Conservation (phyloP, 2,797 vertebrate genomes). For the Lithobates sylvaticus region DNA sequence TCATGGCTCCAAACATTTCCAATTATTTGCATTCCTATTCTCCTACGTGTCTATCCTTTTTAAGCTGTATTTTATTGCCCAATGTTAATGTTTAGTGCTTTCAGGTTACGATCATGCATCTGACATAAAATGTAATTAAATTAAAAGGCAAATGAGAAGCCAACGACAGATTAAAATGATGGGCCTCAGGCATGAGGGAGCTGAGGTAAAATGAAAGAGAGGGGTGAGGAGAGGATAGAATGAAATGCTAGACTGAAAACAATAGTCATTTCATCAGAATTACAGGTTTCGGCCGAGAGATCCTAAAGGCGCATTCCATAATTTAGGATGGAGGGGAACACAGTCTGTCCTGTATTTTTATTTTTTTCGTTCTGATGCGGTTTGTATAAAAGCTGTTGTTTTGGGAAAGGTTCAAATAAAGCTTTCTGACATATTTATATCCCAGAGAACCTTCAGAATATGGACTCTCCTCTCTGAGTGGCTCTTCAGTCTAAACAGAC, state of each 20-base stretch:
- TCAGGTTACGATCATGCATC: constrained; percentile 68
- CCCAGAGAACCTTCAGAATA: too few relatives aligned
- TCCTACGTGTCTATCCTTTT: constrained; percentile 66
- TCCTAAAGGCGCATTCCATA: background rate
- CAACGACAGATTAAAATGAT: constrained; percentile 58
- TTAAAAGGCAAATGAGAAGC: constrained; percentile 66
- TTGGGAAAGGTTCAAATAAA: too few relatives aligned
- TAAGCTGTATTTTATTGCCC: constrained; percentile 70
- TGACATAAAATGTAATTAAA: constrained; percentile 67
- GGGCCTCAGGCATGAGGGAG: background rate
- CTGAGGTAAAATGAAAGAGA: constrained; percentile 46
- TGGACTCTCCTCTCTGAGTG: too few relatives aligned
- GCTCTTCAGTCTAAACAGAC: too few relatives aligned
- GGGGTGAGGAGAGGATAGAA: constrained; percentile 35
- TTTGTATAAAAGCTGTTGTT: too few relatives aligned
- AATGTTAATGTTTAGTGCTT: constrained; percentile 59
- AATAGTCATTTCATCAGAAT: background rate
- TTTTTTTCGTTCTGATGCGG: too few relatives aligned
- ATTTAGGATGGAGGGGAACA: background rate
- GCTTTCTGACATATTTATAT: too few relatives aligned
- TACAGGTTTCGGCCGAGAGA: background rate
- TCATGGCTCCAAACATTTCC: constrained; percentile 39
- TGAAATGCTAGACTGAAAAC: background rate
- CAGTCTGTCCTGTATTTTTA: too few relatives aligned
- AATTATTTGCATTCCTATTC: constrained; percentile 48